phyloP scores from a whole-genome alignment of 2,797 vertebrate genomes.

The Rhinophrynus dorsalis region DNA sequence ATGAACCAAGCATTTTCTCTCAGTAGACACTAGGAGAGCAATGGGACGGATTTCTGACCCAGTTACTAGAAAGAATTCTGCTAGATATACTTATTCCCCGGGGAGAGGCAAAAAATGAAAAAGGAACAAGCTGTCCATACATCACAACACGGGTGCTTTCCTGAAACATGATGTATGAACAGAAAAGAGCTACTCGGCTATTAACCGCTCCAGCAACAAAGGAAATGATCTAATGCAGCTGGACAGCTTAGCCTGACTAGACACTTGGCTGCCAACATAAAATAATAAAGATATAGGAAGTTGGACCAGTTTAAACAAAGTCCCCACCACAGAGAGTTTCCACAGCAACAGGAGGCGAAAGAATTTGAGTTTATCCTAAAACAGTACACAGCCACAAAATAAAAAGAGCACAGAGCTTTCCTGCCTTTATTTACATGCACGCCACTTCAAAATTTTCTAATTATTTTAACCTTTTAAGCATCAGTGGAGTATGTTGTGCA shows the following conservation, averaged over 20 bases:
- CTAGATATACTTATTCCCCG: neutral
- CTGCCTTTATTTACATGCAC: neutral
- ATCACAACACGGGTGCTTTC: conserved; percentile 29
- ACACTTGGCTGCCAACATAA: conserved; percentile 46
- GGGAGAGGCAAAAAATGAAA: neutral
- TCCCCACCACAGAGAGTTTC: conserved; percentile 40
- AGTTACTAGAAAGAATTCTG: neutral
- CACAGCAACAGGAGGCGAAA: conserved; percentile 14
- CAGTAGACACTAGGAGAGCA: no score
- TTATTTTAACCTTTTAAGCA: no score
- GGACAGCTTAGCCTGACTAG: conserved; percentile 42
- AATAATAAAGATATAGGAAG: conserved; percentile 47
- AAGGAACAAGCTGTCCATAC: conserved; percentile 34
- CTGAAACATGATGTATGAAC: conserved; percentile 45
- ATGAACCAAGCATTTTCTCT: no score
- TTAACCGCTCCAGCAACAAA: conserved; percentile 50
- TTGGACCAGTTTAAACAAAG: conserved; percentile 43
- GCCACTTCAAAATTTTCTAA: neutral
- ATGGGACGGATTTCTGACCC: neutral
- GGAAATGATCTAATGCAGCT: conserved; percentile 55
- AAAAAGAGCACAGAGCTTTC: neutral
- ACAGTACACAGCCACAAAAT: conserved; percentile 10
- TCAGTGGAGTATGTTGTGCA: no score
- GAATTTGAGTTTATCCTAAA: conserved; percentile 13
- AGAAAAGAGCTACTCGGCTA: conserved; percentile 52